A percentile compares a stretch with the other conserved stretches of the same genome.
Evolutionary conservation across 2,797 vertebrate genomes (phyloP).

Genomic region (Trachops cirrhosus): DNA sequence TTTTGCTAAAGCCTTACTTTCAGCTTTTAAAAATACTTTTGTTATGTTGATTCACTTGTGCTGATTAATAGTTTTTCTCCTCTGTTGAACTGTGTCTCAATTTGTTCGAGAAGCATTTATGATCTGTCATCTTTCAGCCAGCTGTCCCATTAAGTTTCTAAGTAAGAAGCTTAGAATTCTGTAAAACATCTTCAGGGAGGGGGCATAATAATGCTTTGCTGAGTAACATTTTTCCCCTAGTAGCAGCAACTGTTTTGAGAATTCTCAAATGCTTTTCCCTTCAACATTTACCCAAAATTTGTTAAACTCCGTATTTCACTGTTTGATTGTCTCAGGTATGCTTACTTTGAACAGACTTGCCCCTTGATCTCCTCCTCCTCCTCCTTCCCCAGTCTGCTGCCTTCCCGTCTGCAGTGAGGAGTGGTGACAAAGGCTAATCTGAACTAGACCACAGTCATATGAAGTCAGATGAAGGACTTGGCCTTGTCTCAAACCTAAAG

Average conservation of each 20-base stretch:
- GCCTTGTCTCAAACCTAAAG: conserved; percentile 34
- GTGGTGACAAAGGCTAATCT: conserved; percentile 70
- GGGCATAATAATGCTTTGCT: neutral
- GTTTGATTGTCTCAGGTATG: neutral
- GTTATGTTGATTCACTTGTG: neutral
- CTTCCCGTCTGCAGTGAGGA: conserved; percentile 51
- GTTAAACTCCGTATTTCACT: neutral
- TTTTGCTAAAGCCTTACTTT: neutral
- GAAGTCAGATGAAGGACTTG: conserved; percentile 54
- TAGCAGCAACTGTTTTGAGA: neutral
- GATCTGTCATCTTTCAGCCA: conserved; percentile 7
- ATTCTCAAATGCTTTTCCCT: neutral
- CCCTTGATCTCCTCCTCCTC: neutral
- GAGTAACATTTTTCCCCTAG: neutral
- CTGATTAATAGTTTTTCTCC: neutral
- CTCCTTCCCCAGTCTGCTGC: neutral
- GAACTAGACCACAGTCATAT: conserved; percentile 53
- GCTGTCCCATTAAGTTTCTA: conserved; percentile 1
- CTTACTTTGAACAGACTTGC: neutral
- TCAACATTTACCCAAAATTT: neutral
- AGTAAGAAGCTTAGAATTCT: conserved; percentile 12
- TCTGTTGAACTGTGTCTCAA: neutral
- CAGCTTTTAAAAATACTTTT: neutral
- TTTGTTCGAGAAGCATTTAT: conserved; percentile 14
- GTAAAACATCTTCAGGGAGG: conserved; percentile 20